Base-by-base conservation (phyloP, 2,797 vertebrate genomes). In the Platyrinchus mystaceus region DNA sequence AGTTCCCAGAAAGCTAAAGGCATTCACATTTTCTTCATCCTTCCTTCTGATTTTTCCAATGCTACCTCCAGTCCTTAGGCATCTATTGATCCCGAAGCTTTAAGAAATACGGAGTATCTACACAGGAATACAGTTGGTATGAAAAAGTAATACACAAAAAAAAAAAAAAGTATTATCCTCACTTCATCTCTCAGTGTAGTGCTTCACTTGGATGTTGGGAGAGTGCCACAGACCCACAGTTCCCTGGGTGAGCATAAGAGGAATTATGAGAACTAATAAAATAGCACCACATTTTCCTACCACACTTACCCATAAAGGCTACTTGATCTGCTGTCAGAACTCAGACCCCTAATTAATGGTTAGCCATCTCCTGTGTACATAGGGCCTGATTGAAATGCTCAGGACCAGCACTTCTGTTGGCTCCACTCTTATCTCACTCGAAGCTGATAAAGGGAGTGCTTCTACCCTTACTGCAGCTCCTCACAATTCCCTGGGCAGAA, bases 401-500 rank as follows among this genome's bases (percentile, higher is more conserved):
- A 55, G 55, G 36, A 85, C 52, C 62, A 69, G 36, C 7, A 10
- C 50, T 78, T 90, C 17, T 34, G 60, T 41, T 83, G 63, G 87
- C 94, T 96, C 92, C 93, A 89, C 79, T 77, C 95, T 98, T 97
- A 97, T 96, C 97, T 96, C 85, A 22, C 95, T 97, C 53, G 70
- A 66, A 89, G 36, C 64, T 97, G 97, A 97, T 97, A 97, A 96
- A 91, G 53, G 28, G 68, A 36, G 37, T 55, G 26, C 1, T 1
- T 70, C 55, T 76, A 81, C 41, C 49, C 56, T 64, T 52, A 59
- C 70, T 81, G 59, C 26, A 30, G 4, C 47, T 52, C 23, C 28
- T 56, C 12, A 14, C 68, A 76, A 83, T 53, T 84, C 79, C 46
- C 49, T 43, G 43, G 73, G 34, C 44, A 69, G 75, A 68, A 95